Conservation (phyloP, 92 coral and sea anemone species). For the Blastomussa wellsi region DNA sequence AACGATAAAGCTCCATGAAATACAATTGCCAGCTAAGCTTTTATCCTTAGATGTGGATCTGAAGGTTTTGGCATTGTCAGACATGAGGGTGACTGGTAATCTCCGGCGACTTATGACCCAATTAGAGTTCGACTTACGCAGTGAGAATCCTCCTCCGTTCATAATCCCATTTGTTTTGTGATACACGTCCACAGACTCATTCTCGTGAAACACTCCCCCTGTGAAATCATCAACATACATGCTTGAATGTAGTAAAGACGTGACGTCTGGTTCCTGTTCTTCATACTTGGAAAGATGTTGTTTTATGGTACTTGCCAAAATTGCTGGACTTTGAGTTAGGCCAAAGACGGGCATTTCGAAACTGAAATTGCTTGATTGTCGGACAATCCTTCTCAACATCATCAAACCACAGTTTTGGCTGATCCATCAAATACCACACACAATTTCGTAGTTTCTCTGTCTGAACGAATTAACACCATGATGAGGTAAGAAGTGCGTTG, state of each 20-base stretch:
- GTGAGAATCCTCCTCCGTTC: constrained; percentile 34
- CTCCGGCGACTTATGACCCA: no score
- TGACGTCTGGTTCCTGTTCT: no score
- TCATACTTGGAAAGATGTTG: no score
- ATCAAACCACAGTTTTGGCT: constrained; percentile 32
- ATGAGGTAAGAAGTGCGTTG: constrained; percentile 53
- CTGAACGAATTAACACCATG: constrained; percentile 47
- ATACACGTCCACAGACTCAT: constrained; percentile 17
- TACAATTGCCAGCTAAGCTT: constrained; percentile 35
- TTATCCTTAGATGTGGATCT: no score
- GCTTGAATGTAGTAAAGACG: no score
- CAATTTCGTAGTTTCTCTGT: constrained; percentile 46
- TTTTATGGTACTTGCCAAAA: constrained; percentile 46
- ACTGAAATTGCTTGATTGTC: constrained; percentile 26
- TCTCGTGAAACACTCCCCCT: no score
- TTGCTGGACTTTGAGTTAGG: constrained; percentile 50
- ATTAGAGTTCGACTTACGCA: constrained; percentile 28
- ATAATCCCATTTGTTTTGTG: constrained; percentile 19
- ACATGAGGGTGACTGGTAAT: no score
- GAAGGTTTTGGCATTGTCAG: no score
- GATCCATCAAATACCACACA: no score
- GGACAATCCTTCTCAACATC: constrained; percentile 23
- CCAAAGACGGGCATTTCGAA: constrained; percentile 54
- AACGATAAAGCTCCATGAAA: constrained; percentile 43
- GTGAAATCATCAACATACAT: no score